Evolutionary conservation across 2,888 invertebrate species (phyloP).

Genomic region (Fabriciana adippe): DNA sequence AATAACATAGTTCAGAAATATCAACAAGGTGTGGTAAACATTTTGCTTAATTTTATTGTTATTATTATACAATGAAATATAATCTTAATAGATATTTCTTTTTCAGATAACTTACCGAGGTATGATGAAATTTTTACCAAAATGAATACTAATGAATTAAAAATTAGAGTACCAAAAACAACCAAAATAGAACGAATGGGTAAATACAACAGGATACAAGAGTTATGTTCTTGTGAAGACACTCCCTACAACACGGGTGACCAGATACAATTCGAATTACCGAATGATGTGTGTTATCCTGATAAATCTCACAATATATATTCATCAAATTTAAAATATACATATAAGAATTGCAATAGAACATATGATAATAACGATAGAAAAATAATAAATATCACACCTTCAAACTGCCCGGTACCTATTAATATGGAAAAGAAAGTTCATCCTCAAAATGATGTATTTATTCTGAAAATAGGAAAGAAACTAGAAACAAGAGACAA

Average conservation of each 20-base stretch:
- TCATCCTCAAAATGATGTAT: constrained; percentile 70
- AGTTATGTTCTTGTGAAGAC: constrained; percentile 68
- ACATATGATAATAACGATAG: constrained; percentile 49
- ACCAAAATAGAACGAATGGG: constrained; percentile 64
- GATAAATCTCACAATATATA: constrained; percentile 56
- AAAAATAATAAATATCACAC: constrained; percentile 69
- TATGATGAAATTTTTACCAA: constrained; percentile 75
- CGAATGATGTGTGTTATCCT: constrained; percentile 54
- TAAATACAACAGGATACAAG: constrained; percentile 69
- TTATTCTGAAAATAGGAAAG: constrained; percentile 75
- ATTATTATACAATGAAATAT: too few relatives aligned
- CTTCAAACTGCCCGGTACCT: constrained; percentile 67
- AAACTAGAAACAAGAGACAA: constrained; percentile 73
- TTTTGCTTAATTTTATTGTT: too few relatives aligned
- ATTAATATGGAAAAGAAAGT: constrained; percentile 66
- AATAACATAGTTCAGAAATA: constrained; percentile 33
- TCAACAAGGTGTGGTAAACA: constrained; percentile 35
- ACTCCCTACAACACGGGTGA: constrained; percentile 68
- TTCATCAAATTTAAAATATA: constrained; percentile 67
- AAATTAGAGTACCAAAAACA: constrained; percentile 72
- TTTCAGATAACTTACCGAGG: constrained; percentile 57
- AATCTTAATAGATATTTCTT: neutral
- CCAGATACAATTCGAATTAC: constrained; percentile 72
- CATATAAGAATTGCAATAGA: constrained; percentile 57
- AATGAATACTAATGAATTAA: constrained; percentile 73